A percentile compares a stretch with the other conserved stretches of the same genome.
Conservation (phyloP, 2,113 vertebrate species). For the Eonycteris spelaea region DNA sequence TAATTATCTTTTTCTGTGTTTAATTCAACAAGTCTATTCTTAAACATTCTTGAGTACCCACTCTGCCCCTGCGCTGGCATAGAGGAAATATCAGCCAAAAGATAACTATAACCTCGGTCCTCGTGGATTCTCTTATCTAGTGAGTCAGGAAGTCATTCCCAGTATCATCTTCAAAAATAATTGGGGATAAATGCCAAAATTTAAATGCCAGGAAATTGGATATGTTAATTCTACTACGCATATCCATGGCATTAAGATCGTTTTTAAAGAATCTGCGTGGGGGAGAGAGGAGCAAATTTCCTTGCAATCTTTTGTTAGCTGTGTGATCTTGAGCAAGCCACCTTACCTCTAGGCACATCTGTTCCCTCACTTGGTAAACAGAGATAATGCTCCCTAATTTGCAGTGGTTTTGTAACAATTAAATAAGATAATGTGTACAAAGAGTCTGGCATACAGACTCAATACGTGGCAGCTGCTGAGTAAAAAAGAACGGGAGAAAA, state of each 20-base stretch:
- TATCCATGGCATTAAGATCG: too few relatives aligned
- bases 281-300: neutral
- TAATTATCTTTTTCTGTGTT: neutral
- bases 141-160: neutral
- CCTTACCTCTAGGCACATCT: neutral
- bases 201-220: neutral
- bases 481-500: constrained; percentile 1
- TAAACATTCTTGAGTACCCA: neutral
- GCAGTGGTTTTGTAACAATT: constrained; percentile 39
- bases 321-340: neutral
- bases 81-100: neutral
- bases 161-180: neutral
- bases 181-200: neutral
- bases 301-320: neutral
- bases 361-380: neutral
- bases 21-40: neutral
- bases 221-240: neutral
- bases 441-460: neutral
- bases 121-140: neutral
- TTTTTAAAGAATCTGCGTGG: neutral
- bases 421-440: constrained; percentile 35
- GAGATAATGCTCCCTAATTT: neutral
- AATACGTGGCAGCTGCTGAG: neutral
- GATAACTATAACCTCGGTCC: neutral
- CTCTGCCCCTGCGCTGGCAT: neutral